Percentiles rank a stretch among this genome's conserved stretches.
Evolutionary conservation across 2,888 invertebrate species (phyloP).

Genomic region (Coenonympha glycerion): DNA sequence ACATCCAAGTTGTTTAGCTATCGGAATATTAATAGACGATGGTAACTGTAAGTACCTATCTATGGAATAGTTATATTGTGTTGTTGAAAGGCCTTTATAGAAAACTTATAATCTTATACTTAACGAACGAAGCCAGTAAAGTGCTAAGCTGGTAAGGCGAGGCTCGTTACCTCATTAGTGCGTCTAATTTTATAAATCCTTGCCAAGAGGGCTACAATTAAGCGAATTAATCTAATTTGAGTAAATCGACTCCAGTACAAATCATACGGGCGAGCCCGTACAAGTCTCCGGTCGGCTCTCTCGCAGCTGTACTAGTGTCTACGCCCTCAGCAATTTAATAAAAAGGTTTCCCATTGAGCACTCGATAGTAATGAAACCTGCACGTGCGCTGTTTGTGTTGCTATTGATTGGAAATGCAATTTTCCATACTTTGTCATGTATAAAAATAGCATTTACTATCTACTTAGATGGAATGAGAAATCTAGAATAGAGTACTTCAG

Average conservation of each 20-base stretch:
- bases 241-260: slow-evolving; percentile 47
- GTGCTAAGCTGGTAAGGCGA: slow-evolving; percentile 1
- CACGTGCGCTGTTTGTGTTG: slow-evolving; percentile 34
- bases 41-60: no score
- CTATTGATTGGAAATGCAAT: slow-evolving; percentile 12
- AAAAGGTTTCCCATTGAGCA: slow-evolving; percentile 68
- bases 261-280: slow-evolving; percentile 67
- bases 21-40: no score
- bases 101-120: background rate
- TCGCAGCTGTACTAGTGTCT: no score
- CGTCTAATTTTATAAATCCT: slow-evolving; percentile 17
- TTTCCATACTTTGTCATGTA: slow-evolving; percentile 4
- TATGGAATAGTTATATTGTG: no score
- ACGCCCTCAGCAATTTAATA: slow-evolving; percentile 59
- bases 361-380: slow-evolving; percentile 28
- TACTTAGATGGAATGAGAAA: no score
- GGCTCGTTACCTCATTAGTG: slow-evolving; percentile 9
- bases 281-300: no score
- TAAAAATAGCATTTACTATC: background rate
- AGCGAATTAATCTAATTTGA: slow-evolving; percentile 56
- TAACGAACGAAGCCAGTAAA: background rate
- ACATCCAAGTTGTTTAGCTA: no score
- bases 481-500: no score
- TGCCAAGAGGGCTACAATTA: slow-evolving; percentile 39
- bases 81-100: no score